A percentile compares a stretch with the other conserved stretches of the same genome.
Conservation (phyloP, 2,888 invertebrate species). For the Anthophora plumipes region DNA sequence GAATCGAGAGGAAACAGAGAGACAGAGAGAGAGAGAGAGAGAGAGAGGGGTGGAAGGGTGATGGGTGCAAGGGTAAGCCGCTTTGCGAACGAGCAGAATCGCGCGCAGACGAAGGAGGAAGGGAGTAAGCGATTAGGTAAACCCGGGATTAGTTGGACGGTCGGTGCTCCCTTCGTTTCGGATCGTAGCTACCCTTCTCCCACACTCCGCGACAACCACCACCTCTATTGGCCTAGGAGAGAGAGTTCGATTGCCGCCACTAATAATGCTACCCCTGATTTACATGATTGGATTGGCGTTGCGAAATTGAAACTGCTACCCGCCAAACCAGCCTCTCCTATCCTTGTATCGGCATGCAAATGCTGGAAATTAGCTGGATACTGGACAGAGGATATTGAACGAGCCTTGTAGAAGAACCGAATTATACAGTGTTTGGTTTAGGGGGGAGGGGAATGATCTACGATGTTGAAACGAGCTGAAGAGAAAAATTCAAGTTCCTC, state of each 20-base stretch:
- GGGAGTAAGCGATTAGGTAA: constrained; percentile 83
- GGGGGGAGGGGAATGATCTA: not conserved
- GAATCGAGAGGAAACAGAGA: too few species aligned
- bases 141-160: constrained; percentile 83
- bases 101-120: constrained; percentile 69
- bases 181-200: constrained; percentile 49
- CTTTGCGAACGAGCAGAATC: constrained; percentile 81
- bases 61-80: constrained; percentile 81
- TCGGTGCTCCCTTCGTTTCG: constrained; percentile 73
- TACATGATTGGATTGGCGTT: constrained; percentile 84
- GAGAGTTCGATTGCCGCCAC: constrained; percentile 80
- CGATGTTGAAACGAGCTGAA: not conserved
- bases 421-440: constrained; percentile 16
- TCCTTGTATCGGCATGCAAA: constrained; percentile 68
- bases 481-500: not conserved
- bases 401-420: constrained; percentile 38
- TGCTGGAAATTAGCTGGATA: constrained; percentile 65
- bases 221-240: constrained; percentile 60
- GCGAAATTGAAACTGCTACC: constrained; percentile 82
- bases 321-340: constrained; percentile 40
- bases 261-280: constrained; percentile 83
- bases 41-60: constrained; percentile 42
- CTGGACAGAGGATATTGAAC: constrained; percentile 31
- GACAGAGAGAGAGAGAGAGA: too few species aligned
- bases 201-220: constrained; percentile 46